Percentiles rank a stretch among this genome's conserved stretches.
Conservation (phyloP, 35 echinoderm and acorn worm species). For the Holothuria glaberrima region DNA sequence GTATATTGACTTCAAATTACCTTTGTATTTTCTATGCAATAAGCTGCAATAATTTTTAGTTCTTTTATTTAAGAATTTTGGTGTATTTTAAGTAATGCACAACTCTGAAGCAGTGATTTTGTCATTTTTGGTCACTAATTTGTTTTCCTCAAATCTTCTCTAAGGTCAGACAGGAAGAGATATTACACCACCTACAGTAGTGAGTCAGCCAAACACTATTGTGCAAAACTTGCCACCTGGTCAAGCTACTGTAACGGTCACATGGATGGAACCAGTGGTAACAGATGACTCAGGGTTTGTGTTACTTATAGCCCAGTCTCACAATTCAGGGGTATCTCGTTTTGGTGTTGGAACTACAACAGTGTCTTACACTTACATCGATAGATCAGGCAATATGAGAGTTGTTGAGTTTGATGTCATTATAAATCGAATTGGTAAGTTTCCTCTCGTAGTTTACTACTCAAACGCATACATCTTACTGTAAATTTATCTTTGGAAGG, state of each 20-base stretch:
- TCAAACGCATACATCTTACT: too few species aligned
- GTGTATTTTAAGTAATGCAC: too few species aligned
- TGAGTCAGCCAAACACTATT: neutral
- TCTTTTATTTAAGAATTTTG: too few species aligned
- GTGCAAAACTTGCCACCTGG: neutral
- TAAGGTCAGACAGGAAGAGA: neutral
- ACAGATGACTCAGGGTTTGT: constrained; percentile 36
- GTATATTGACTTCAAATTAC: too few species aligned
- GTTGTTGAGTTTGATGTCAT: neutral
- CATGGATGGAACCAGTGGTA: constrained; percentile 27
- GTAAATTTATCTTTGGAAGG: too few species aligned
- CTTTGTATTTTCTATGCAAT: too few species aligned
- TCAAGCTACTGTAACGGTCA: neutral
- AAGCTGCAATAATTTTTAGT: too few species aligned
- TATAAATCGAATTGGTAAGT: neutral
- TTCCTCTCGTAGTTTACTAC: too few species aligned
- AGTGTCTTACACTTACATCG: constrained; percentile 68
- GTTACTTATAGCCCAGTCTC: neutral
- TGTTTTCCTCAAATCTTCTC: neutral
- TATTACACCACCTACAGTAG: neutral
- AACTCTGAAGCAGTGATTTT: too few species aligned
- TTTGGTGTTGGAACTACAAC: constrained; percentile 58
- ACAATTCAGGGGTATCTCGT: constrained; percentile 7
- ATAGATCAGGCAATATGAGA: constrained; percentile 29
- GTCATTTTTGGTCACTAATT: too few species aligned